phyloP scores from a whole-genome alignment of 2,888 invertebrate genomes.

The Euplagia quadripunctaria region DNA sequence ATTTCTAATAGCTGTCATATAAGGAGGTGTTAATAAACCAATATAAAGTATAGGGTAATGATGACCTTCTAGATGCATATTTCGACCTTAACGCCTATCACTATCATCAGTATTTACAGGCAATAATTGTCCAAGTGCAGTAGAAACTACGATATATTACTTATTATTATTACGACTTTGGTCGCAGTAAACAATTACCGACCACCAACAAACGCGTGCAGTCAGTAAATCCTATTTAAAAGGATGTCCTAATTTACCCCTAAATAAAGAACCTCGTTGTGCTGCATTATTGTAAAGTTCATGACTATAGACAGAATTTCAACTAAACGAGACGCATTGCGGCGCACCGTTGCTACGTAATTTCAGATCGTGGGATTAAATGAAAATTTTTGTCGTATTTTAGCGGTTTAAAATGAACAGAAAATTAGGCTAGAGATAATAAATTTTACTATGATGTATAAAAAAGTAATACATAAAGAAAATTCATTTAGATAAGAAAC shows the following conservation, averaged over 20 bases:
- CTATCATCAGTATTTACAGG: no score
- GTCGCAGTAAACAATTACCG: no score
- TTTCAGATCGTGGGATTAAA: not conserved
- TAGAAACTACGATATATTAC: no score
- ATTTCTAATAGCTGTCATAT: not conserved
- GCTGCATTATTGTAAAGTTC: slow-evolving; percentile 1
- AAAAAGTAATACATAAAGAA: not conserved
- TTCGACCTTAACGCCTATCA: no score
- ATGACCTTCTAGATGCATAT: not conserved
- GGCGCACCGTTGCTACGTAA: not conserved
- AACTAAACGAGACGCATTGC: slow-evolving; percentile 17
- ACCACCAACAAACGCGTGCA: no score
- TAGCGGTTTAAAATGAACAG: not conserved
- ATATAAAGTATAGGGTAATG: not conserved
- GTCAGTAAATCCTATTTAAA: no score
- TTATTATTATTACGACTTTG: no score
- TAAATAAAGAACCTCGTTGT: no score
- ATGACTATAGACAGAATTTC: slow-evolving; percentile 3
- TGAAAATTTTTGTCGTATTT: not conserved
- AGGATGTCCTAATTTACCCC: no score
- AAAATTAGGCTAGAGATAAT: not conserved
- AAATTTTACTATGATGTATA: not conserved
- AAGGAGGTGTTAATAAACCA: not conserved
- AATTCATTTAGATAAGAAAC: not conserved
- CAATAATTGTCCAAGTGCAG: no score